These are phyloP conservation scores for Nyctalus aviator DNA, from an alignment of 2,797 vertebrate genomes.

Conservation along the genomic window DNA sequence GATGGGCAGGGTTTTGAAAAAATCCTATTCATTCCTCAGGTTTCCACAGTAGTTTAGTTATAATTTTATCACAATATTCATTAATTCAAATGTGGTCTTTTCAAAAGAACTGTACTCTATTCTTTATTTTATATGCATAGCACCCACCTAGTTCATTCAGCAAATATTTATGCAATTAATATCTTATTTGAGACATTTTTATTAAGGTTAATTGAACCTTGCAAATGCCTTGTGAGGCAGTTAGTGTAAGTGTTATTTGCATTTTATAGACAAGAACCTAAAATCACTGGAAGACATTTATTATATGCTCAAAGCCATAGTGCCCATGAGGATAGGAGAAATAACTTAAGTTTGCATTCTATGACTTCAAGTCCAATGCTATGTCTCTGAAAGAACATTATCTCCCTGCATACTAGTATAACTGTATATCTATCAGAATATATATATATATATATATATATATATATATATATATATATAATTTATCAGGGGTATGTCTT, in stretches of 20 bases:
- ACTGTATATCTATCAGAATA: neutral
- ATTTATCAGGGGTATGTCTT: neutral
- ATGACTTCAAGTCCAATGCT: neutral
- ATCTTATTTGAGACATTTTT: constrained; percentile 26
- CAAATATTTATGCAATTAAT: neutral
- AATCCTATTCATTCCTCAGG: constrained; percentile 1
- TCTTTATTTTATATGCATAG: neutral
- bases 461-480: neutral
- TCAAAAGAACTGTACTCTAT: neutral
- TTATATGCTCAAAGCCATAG: neutral
- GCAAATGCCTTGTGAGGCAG: neutral
- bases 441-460: neutral
- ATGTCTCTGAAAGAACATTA: neutral
- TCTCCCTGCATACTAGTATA: neutral
- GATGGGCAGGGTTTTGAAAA: neutral
- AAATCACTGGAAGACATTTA: neutral
- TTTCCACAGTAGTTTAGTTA: neutral
- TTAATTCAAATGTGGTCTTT: neutral
- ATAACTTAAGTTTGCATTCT: neutral
- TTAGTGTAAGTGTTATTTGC: neutral
- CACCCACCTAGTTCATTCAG: neutral
- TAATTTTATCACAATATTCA: neutral
- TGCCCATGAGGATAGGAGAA: neutral
- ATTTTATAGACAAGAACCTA: constrained; percentile 24
- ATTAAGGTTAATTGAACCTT: neutral